Evolutionary conservation across 2,113 vertebrate species (phyloP).

Genomic region (Egretta garzetta): DNA sequence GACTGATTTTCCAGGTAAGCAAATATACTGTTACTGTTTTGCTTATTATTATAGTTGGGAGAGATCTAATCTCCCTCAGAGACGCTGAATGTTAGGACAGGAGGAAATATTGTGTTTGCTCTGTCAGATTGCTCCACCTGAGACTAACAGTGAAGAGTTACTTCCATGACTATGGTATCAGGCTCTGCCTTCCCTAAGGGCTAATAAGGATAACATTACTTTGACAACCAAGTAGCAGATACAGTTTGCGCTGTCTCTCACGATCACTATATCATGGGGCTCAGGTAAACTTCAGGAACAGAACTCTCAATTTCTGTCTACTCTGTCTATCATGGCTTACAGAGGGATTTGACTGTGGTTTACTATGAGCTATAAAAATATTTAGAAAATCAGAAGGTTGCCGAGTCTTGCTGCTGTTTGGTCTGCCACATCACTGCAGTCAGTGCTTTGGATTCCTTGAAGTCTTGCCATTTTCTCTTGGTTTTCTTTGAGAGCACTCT

Average conservation of each 20-base stretch:
- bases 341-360: neutral
- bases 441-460: neutral
- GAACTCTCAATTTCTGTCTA: neutral
- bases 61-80: neutral
- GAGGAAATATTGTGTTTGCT: neutral
- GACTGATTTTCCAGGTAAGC: neutral
- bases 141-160: neutral
- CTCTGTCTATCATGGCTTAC: accelerated
- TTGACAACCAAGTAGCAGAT: neutral
- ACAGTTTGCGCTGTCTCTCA: neutral
- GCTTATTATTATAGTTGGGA: neutral
- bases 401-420: neutral
- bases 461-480: neutral
- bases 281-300: neutral
- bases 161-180: neutral
- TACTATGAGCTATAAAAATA: conserved; percentile 1
- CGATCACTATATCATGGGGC: neutral
- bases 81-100: neutral
- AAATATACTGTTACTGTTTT: neutral
- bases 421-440: neutral
- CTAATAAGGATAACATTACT: neutral
- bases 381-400: neutral
- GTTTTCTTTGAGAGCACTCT: neutral
- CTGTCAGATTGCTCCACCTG: neutral
- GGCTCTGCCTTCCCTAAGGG: neutral